Base-by-base conservation (phyloP, 2,888 invertebrate genomes). In the Molanna angustata region DNA sequence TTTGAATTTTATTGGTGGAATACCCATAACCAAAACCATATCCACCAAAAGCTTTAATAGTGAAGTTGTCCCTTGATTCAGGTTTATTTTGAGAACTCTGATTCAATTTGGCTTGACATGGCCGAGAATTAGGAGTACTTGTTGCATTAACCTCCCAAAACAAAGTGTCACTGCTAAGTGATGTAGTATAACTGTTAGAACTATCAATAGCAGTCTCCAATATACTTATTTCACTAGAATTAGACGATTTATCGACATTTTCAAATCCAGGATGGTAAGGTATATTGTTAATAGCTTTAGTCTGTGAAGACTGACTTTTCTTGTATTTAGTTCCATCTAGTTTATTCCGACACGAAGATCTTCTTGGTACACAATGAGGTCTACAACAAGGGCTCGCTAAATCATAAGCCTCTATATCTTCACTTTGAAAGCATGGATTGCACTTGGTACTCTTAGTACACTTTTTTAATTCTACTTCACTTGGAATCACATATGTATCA, bases 21-120 rank as follows among this genome's bases (percentile, higher is more conserved):
- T 54, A 58, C 4, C 90, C 91, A 64, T 90, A 92, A 1, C 91
- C 91, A 63, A 90, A 91, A 2, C 90, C 90, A 61, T 92, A 91
- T 0, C 90, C 91, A 1, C 90, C 90, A 60, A 89, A 86, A 0
- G 88, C 86, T 71, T 90, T 91, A 1, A 90, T 90, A 0, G 91
- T 87, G 49, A 93, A 72, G 69, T 92, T 92, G 66, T 92, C 92
- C 91, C 92, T 92, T 0, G 91, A 92, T 67, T 92, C 92, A 0
- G 92, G 92, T 65, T 92, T 93, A 1, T 67, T 70, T 50, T 59
- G 54, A 64, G 55, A 54, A 49, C 31, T 9, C 9, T 41, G 27
- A 31, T 31, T 16, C 13, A 45, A 42, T 45, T 57, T 37, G 46
- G 49, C 45, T 59, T 18, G 41, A 21, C 21, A 13, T 11, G 14